phyloP scores from a whole-genome alignment of 2,888 invertebrate species.

The Tipula unca region DNA sequence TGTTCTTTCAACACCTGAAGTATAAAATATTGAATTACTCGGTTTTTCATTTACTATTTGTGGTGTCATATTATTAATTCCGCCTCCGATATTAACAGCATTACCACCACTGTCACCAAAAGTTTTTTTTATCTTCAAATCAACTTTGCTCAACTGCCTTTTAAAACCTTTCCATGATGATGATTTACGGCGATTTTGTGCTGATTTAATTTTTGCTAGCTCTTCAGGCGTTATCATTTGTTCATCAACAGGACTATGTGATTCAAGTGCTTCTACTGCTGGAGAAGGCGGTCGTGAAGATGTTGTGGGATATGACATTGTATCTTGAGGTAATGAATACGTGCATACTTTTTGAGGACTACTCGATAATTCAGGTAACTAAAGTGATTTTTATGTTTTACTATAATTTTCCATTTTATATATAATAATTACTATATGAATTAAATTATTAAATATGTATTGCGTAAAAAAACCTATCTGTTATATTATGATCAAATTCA shows the following conservation, averaged over 20 bases:
- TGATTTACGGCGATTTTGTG: constrained; percentile 48
- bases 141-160: constrained; percentile 71
- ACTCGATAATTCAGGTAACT: constrained; percentile 31
- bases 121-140: constrained; percentile 62
- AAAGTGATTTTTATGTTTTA: constrained; percentile 26
- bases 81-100: constrained; percentile 25
- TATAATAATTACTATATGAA: background rate
- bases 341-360: constrained; percentile 30
- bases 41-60: constrained; percentile 31
- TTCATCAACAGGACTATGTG: constrained; percentile 27
- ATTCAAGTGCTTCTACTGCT: constrained; percentile 43
- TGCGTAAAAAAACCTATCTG: background rate
- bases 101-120: constrained; percentile 44
- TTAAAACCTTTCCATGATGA: constrained; percentile 71
- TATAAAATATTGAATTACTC: constrained; percentile 41
- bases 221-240: constrained; percentile 36
- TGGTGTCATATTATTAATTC: constrained; percentile 20
- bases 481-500: background rate
- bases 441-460: background rate
- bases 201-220: constrained; percentile 40
- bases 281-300: constrained; percentile 45
- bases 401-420: constrained; percentile 23
- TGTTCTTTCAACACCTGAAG: constrained; percentile 32
- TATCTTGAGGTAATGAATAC: constrained; percentile 27
- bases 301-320: constrained; percentile 39